These are phyloP conservation scores for Lochmaea crataegi DNA, from an alignment of 2,888 invertebrate species.

Conservation along the genomic window DNA sequence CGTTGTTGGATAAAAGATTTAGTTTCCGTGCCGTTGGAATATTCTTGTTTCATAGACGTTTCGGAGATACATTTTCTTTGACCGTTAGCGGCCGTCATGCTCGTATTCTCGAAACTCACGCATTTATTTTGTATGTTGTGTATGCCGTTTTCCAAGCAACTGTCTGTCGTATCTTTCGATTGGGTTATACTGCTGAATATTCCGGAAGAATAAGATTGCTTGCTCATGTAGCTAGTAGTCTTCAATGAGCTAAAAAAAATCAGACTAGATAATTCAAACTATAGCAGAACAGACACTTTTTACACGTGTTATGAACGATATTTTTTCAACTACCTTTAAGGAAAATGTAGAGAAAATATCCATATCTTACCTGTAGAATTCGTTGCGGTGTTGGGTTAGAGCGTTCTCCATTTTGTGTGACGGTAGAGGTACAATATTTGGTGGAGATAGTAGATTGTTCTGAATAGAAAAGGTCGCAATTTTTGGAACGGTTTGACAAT, in stretches of 20 bases:
- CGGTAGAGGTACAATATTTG: constrained; percentile 62
- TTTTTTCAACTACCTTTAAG: too few species aligned
- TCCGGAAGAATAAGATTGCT: constrained; percentile 54
- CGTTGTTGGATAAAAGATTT: constrained; percentile 89
- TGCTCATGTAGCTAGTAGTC: constrained; percentile 53
- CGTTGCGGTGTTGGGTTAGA: constrained; percentile 38
- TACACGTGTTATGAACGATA: too few species aligned
- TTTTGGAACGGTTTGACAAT: constrained; percentile 42
- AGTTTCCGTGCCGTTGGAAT: constrained; percentile 65
- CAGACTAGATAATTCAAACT: too few species aligned
- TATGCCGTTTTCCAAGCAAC: constrained; percentile 56
- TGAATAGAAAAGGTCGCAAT: constrained; percentile 28
- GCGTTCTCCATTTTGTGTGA: constrained; percentile 53
- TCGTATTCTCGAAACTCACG: constrained; percentile 53
- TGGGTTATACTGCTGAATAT: constrained; percentile 43
- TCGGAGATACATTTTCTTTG: constrained; percentile 53
- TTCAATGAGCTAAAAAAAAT: constrained; percentile 47
- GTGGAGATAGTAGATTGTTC: constrained; percentile 63
- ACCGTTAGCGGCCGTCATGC: constrained; percentile 48
- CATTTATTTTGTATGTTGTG: constrained; percentile 49
- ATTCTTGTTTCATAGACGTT: constrained; percentile 53
- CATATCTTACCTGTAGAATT: constrained; percentile 19
- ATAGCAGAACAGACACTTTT: too few species aligned
- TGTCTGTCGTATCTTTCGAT: constrained; percentile 59
- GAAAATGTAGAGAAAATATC: too few species aligned